Evolutionary conservation across 2,888 invertebrate species (phyloP), one percentile per base, ranked within the genome.

Genomic region (Asteroscopus sphinx): DNA sequence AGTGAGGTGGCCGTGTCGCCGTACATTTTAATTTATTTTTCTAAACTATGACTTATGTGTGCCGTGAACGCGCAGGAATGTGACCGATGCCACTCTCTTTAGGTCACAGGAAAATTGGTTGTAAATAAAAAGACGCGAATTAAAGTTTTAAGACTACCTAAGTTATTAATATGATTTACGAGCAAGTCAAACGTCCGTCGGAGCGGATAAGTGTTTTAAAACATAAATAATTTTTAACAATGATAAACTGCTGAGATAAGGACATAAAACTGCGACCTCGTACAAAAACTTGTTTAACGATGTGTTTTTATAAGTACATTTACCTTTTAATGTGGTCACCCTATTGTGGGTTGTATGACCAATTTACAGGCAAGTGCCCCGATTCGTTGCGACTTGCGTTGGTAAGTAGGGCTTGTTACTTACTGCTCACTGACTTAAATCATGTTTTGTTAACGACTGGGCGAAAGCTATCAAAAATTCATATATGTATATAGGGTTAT

Each of bases 211-310:
- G 71, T 78, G 78, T 80, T 85, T 81, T 77, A 70, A 60, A 54
- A 72, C 80, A 82, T 87, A 85, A 88, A 87, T 87, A 80, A 82
- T 73, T 61, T 48, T 80, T 68, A 77, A 83, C 83, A 84, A 83
- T 82, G 82, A 86, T 82, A 76, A 77, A 81, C 82, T 73, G 68
- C 65, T 76, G 61, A 79, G 77, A 83, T 82, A 81, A 80, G 73
- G 56, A 74, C 68, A 79, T 84, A 85, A 85, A 82, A 75, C 73
- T 62, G 75, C 76, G 81, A 83, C 81, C 80, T 82, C 79, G 78
- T 54, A 68, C 64, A 73, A 73, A 78, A 83, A 80, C 80, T 71
- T 73, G 79, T 81, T 79, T 76, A 58, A 78, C 67, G 68, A 64
- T 46, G 55, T 64, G 53, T 61, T 59, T 64, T 71, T 70, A 68